Evolutionary conservation across 2,888 invertebrate genomes (phyloP), one percentile per base, ranked within the genome.

Genomic region (Cheilosia urbana): DNA sequence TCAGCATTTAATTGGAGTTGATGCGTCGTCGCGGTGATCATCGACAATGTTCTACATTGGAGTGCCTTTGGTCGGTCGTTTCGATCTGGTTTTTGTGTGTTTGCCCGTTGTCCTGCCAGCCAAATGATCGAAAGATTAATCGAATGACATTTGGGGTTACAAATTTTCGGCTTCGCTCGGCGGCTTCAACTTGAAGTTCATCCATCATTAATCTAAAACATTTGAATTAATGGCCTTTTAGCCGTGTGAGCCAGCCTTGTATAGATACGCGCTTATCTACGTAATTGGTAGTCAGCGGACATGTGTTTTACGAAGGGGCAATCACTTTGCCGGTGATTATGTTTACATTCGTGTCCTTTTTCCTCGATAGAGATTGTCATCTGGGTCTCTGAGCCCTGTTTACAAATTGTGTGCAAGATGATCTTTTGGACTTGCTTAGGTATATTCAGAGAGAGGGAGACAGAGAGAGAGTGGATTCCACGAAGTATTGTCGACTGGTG

Each of bases 1-100:
- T 81, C 51, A 81, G 85, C 85, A 80, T 85, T 85, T 81, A 85
- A 85, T 85, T 85, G 85, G 81, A 85, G 85, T 85, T 85, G 85
- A 85, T 81, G 76, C 80, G 69, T 75, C 63, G 68, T 63, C 69
- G 65, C 68, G 75, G 76, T 77, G 80, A 77, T 85, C 85, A 72
- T 77, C 85, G 72, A 72, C 71, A 85, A 72, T 81, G 72, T 81
- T 81, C 45, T 53, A 15, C 49, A 9, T 45, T 6, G 4, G 45
- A 15, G 49, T 21, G 49, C 21, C 19, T 19, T 49, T 47, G 45
- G 57, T 79, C 51, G 45, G 34, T 45, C 47, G 42, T 13, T 40
- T 55, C 30, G 51, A 24, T 30, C 30, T 21, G 19, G 42, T 21
- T 30, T 34, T 69, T 40, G 37, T 51, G 21, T 19, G 15, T 27